Evolutionary conservation across 2,888 invertebrate species (phyloP).

Genomic region (Orthonychiurus folsomi): DNA sequence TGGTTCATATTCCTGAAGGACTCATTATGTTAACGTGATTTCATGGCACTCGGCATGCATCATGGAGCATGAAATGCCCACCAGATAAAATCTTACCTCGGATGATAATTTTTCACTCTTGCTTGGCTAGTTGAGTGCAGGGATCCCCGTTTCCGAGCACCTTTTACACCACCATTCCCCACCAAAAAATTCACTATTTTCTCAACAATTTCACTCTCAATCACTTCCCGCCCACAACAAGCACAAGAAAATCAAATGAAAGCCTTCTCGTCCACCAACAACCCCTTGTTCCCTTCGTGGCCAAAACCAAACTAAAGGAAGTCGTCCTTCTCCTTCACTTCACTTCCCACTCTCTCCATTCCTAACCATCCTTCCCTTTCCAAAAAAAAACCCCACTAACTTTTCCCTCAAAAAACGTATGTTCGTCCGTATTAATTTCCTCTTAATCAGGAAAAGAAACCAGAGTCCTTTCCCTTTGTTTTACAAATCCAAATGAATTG

Average conservation of each 20-base stretch:
- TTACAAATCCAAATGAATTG: too few relatives aligned
- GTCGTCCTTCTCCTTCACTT: too few relatives aligned
- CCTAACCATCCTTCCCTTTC: too few relatives aligned
- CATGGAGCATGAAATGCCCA: constrained; percentile 39
- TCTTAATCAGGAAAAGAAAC: too few relatives aligned
- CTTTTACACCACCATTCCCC: background rate
- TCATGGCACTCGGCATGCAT: constrained; percentile 38
- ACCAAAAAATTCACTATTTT: constrained; percentile 4
- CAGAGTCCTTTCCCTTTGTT: too few relatives aligned
- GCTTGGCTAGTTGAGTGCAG: background rate
- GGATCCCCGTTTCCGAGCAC: too few relatives aligned
- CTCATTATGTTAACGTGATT: constrained; percentile 41
- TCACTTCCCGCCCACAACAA: constrained; percentile 10
- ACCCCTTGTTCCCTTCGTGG: background rate
- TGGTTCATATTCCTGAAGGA: constrained; percentile 40
- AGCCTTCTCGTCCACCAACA: background rate
- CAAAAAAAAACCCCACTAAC: too few relatives aligned
- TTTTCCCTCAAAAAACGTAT: too few relatives aligned
- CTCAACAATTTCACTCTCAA: constrained; percentile 21
- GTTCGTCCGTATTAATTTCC: too few relatives aligned
- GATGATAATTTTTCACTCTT: constrained; percentile 32
- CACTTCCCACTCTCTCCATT: too few relatives aligned
- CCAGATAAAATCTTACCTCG: constrained; percentile 38
- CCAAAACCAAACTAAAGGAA: background rate
- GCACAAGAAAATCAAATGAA: background rate